These are phyloP conservation scores for Teinopalpus imperialis DNA, from an alignment of 2,888 invertebrate species.

Conservation along the genomic window DNA sequence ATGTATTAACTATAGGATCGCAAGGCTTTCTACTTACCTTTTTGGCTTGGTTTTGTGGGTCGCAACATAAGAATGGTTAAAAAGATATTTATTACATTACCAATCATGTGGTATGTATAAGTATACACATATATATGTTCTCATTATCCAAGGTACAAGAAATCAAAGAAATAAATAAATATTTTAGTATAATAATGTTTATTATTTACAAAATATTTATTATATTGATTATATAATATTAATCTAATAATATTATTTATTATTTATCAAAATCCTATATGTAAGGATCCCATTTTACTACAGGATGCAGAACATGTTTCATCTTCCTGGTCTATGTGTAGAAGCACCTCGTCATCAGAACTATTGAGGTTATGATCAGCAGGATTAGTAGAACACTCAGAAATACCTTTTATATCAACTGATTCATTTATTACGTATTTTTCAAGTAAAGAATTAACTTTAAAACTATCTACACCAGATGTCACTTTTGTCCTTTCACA, in stretches of 20 bases:
- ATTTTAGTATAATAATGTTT: constrained; percentile 16
- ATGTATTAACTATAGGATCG: too few species aligned
- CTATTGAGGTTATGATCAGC: background rate
- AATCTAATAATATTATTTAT: too few species aligned
- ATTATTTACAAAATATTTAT: constrained; percentile 10
- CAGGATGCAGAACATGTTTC: constrained; percentile 61
- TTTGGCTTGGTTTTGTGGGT: too few species aligned
- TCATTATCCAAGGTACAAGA: background rate
- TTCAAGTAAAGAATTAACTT: constrained; percentile 50
- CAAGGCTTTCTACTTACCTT: too few species aligned
- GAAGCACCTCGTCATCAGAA: constrained; percentile 31
- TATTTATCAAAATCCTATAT: constrained; percentile 53
- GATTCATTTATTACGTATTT: constrained; percentile 50
- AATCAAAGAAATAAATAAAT: constrained; percentile 21
- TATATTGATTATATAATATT: background rate
- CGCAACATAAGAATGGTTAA: too few species aligned
- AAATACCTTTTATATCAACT: background rate
- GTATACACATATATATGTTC: too few species aligned
- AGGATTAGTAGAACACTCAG: background rate
- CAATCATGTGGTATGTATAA: too few species aligned
- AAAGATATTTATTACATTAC: too few species aligned
- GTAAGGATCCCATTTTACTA: constrained; percentile 52
- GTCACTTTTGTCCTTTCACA: constrained; percentile 34
- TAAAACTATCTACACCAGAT: constrained; percentile 40
- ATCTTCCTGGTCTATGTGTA: constrained; percentile 43